These are phyloP conservation scores for Alloplasta piceator DNA, from an alignment of 2,888 invertebrate genomes.

Conservation along the genomic window DNA sequence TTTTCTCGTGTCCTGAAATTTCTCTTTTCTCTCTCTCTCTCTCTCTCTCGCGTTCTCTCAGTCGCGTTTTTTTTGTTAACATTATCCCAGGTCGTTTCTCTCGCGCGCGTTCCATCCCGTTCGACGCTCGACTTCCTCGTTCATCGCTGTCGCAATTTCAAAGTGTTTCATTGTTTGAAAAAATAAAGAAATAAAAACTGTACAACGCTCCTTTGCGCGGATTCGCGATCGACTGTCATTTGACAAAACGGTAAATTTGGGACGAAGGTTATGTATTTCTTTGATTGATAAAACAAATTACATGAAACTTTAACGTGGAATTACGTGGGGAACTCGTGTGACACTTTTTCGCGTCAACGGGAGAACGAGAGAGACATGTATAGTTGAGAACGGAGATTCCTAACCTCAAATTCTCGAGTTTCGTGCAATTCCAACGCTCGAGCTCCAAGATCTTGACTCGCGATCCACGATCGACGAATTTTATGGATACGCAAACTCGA, in stretches of 20 bases:
- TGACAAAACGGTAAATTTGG: slow-evolving; percentile 42
- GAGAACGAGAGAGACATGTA: neutral
- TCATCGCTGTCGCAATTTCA: too few species aligned
- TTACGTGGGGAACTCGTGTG: slow-evolving; percentile 19
- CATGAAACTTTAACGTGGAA: slow-evolving; percentile 13
- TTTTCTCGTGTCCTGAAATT: neutral
- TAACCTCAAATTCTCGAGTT: slow-evolving; percentile 44
- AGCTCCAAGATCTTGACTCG: slow-evolving; percentile 4
- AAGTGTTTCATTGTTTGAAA: too few species aligned
- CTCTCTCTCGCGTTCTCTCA: neutral
- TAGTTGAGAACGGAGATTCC: slow-evolving; percentile 14
- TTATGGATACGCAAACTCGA: neutral
- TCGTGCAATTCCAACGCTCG: slow-evolving; percentile 11
- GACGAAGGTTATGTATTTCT: slow-evolving; percentile 4
- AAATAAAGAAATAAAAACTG: too few species aligned
- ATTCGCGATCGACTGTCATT: slow-evolving; percentile 44
- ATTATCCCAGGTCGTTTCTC: slow-evolving; percentile 37
- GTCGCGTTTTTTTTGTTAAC: slow-evolving; percentile 4
- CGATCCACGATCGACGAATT: neutral
- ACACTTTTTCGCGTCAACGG: slow-evolving; percentile 45
- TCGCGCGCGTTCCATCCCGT: slow-evolving; percentile 13
- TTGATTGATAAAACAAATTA: slow-evolving; percentile 12
- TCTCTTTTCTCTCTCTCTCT: neutral
- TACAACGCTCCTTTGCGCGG: too few species aligned
- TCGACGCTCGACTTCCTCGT: slow-evolving; percentile 21